phyloP scores from a whole-genome alignment of 2,113 vertebrate genomes.

The Hippocampus abdominalis region DNA sequence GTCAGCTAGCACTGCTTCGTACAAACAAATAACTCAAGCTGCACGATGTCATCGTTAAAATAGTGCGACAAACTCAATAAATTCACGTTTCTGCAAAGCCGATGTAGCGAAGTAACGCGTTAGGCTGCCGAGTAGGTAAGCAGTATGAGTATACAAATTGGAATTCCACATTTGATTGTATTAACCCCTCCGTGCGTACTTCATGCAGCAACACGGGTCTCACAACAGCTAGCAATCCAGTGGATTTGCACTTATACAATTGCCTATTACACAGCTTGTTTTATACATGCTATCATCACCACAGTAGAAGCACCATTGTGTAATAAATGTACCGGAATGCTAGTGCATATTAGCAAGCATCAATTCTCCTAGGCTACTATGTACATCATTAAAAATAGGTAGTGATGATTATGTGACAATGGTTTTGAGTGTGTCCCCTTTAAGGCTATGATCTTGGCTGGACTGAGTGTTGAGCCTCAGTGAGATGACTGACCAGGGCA shows the following conservation, averaged over 20 bases:
- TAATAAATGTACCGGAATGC: not conserved
- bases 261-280: not conserved
- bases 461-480: conserved; percentile 72
- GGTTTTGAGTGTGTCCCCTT: not conserved
- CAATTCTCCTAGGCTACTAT: not conserved
- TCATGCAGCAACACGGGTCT: too few relatives aligned
- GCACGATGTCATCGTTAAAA: not conserved
- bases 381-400: not conserved
- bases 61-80: not conserved
- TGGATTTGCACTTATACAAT: not conserved
- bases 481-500: conserved; percentile 98
- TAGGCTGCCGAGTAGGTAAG: not conserved
- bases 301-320: not conserved
- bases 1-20: conserved; percentile 19
- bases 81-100: not conserved
- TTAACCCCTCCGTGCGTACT: not conserved
- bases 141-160: not conserved
- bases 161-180: not conserved
- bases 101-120: not conserved
- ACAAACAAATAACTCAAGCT: not conserved
- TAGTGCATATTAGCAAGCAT: not conserved
- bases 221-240: not conserved
- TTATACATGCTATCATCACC: not conserved
- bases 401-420: not conserved
- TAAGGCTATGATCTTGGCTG: conserved; percentile 70